A percentile compares a stretch with the other conserved stretches of the same genome.
phyloP scores from a whole-genome alignment of 37 sponge, comb jelly and placozoan species.

The Axinella damicornis region DNA sequence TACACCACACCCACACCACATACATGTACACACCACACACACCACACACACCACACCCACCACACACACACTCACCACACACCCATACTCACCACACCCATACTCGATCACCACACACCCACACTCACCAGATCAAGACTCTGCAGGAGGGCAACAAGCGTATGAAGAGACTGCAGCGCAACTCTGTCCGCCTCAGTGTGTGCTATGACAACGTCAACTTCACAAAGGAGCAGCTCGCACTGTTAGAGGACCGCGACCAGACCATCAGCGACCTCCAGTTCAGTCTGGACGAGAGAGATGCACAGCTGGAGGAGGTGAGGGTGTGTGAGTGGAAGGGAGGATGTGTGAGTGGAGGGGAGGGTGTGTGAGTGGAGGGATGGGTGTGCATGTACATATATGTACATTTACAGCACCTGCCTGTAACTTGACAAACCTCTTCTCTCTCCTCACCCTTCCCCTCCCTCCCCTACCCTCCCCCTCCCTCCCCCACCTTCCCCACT shows the following conservation, averaged over 20 bases:
- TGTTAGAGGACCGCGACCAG: conserved; percentile 81
- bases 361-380: not conserved
- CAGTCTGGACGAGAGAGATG: conserved; percentile 67
- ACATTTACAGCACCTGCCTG: not conserved
- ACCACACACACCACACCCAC: not conserved
- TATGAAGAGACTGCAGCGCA: conserved; percentile 54
- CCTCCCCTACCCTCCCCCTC: too few species aligned
- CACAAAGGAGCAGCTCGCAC: conserved; percentile 65
- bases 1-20: too few species aligned
- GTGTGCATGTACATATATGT: not conserved
- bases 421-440: too few species aligned
- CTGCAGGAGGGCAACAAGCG: conserved; percentile 71
- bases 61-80: not conserved
- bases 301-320: conserved; percentile 79
- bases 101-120: not conserved
- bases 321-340: conserved; percentile 4
- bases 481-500: too few species aligned
- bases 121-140: conserved; percentile 50
- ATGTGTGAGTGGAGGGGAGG: not conserved
- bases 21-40: too few species aligned
- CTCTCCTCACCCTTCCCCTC: too few species aligned
- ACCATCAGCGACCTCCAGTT: conserved; percentile 81
- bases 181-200: conserved; percentile 69
- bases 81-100: not conserved
- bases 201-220: conserved; percentile 60